These are phyloP conservation scores for Salvelinus sp. DNA, from an alignment of 2,113 vertebrate species.

Conservation along the genomic window DNA sequence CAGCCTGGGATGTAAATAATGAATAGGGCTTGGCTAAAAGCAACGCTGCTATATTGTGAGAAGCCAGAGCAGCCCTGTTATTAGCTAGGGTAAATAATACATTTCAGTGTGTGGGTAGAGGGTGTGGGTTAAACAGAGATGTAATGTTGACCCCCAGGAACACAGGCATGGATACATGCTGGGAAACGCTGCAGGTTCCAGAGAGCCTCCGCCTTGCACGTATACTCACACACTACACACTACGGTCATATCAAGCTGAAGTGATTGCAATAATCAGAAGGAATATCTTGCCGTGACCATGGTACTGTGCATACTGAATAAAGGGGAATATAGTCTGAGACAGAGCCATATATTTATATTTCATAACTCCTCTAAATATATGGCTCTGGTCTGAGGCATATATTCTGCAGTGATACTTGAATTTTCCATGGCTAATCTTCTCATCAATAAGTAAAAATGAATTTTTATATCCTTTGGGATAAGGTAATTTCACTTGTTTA, in stretches of 20 bases:
- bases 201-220: background rate
- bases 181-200: background rate
- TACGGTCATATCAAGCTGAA: background rate
- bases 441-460: no score
- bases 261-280: no score
- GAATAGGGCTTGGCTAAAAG: conserved; percentile 25
- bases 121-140: conserved; percentile 31
- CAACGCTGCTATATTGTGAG: conserved; percentile 6
- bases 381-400: no score
- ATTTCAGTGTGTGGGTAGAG: conserved; percentile 16
- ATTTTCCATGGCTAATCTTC: no score
- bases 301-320: no score
- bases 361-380: no score
- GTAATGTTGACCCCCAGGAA: conserved; percentile 17
- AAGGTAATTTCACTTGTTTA: background rate
- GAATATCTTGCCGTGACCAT: no score
- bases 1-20: conserved; percentile 26
- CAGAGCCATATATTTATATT: no score
- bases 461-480: background rate
- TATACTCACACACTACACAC: background rate
- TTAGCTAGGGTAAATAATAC: conserved; percentile 36
- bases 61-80: background rate
- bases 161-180: conserved; percentile 4
- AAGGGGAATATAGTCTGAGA: no score
- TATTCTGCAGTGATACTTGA: no score